Conservation (phyloP, 2,113 vertebrate genomes). For the Malaclemys terrapin region DNA sequence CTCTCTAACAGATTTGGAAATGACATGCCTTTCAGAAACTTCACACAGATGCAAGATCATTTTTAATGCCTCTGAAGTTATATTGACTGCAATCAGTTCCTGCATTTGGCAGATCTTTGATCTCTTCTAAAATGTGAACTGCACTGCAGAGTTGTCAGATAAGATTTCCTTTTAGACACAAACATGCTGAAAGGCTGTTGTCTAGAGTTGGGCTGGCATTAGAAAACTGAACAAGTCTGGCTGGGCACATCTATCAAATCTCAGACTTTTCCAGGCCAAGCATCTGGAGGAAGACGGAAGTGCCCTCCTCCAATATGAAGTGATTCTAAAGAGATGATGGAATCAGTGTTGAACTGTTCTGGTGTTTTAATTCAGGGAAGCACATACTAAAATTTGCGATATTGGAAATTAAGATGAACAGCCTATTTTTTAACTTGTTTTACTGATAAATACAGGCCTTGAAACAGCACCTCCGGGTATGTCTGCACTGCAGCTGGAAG, state of each 20-base stretch:
- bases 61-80: neutral
- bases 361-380: rapidly evolving
- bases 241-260: neutral
- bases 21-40: neutral
- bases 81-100: neutral
- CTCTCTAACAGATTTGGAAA: neutral
- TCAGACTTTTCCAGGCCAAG: neutral
- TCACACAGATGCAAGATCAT: neutral
- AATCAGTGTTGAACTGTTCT: neutral
- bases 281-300: neutral
- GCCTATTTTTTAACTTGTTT: neutral
- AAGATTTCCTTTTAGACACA: slow-evolving; percentile 7
- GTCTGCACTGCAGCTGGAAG: neutral
- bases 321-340: neutral
- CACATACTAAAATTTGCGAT: neutral
- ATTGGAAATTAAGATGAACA: neutral
- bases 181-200: neutral
- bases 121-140: neutral
- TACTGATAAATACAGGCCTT: neutral
- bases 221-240: neutral
- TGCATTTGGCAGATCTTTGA: neutral
- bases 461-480: neutral
- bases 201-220: neutral
- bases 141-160: neutral
- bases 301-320: rapidly evolving